Base-by-base conservation (phyloP, 2,888 invertebrate species). In the Caenorhabditis parvicauda region DNA sequence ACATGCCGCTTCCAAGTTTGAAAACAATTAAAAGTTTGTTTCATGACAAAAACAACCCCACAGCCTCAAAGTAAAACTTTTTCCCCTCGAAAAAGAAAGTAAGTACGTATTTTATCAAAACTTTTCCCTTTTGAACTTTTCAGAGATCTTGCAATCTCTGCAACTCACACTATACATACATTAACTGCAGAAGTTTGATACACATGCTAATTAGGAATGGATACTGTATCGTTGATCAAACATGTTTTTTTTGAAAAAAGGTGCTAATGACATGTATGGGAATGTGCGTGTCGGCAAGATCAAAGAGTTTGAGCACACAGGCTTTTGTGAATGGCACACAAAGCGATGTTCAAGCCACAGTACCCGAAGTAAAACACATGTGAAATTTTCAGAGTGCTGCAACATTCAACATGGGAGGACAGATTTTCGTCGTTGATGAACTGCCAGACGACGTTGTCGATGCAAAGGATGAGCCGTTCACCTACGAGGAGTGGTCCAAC, bases 381-480 rank as follows among this genome's bases (percentile, higher is more conserved):
- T 7, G 17, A 6, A 29, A n/a, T 27, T 72, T 78, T 59, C 89
- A 94, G 84, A 92, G 92, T 59, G 93, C 90, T 83, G 90, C 91
- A 3, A 91, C 91, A 77, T 87, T 89, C 25, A 91, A 92, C 83
- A 93, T 94, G 91, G 94, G 94, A 61, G 92, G 91, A 86, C 90
- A 90, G 82, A 91, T 94, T 80, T 89, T 89, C 82, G 87, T 94
- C 24, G 89, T 93, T 52, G 92, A 94, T 83, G 88, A 79, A 46
- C 59, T 80, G 6, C 80, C 81, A 3, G 52, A 54, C 5, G 51
- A 73, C 25, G 41, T 79, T 4, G 54, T 59, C 5, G 75, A 79
- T 48, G 53, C 71, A 29, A 48, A 53, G 2, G 80, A 80, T 37
- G 72, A 65, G 25, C 70, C 70, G 2, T 75, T 65, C 61, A 59